These are phyloP conservation scores for Alviniconcha strummeri DNA, from an alignment of 2,888 invertebrate genomes.

Conservation along the genomic window DNA sequence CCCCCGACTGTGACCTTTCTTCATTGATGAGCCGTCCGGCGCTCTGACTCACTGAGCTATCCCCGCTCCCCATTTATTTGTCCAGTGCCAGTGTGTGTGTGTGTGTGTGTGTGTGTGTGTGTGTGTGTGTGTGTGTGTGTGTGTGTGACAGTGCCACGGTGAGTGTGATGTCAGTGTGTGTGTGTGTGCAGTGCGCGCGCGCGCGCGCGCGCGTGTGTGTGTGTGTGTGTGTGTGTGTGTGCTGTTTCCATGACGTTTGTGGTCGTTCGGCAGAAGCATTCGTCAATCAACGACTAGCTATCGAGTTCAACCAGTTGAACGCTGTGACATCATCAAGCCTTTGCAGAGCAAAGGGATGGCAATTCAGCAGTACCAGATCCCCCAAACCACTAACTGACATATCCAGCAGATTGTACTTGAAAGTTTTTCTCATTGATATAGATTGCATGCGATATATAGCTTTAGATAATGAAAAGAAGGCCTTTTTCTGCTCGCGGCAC, in stretches of 20 bases:
- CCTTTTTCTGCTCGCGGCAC: conserved; percentile 24
- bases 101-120: too few species aligned
- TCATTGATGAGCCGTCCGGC: too few species aligned
- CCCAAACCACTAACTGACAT: neutral
- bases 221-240: neutral
- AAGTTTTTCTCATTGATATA: neutral
- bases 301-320: neutral
- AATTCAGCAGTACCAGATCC: neutral
- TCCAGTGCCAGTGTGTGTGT: too few species aligned
- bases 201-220: neutral
- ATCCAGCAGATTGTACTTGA: neutral
- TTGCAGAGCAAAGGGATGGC: neutral
- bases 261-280: neutral
- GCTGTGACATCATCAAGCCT: conserved; percentile 22
- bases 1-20: too few species aligned
- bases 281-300: neutral
- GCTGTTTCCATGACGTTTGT: neutral
- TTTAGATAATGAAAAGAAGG: neutral
- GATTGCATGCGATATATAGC: neutral
- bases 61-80: too few species aligned
- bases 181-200: too few species aligned
- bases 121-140: too few species aligned
- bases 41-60: too few species aligned
- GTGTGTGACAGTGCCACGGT: too few species aligned
- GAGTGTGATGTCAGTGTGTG: too few species aligned